Evolutionary conservation across 2,113 vertebrate genomes (phyloP).

Genomic region (Panthera uncia): DNA sequence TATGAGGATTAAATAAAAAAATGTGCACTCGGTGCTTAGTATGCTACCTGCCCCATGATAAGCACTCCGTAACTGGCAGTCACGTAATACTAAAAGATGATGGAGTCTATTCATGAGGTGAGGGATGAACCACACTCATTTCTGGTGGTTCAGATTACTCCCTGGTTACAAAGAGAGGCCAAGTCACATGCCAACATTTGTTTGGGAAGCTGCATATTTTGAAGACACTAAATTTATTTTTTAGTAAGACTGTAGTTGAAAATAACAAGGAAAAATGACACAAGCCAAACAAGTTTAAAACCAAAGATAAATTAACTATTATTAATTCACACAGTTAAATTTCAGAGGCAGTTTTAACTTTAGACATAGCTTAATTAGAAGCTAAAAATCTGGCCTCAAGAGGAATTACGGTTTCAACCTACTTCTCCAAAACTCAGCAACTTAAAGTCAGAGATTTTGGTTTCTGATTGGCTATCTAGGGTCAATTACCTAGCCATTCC

Average conservation of each 20-base stretch:
- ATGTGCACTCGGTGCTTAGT: not conserved
- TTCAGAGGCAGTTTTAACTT: not conserved
- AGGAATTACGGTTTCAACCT: not conserved
- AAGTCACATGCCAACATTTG: not conserved
- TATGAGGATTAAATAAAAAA: not conserved
- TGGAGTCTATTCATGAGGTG: not conserved
- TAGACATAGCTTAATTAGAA: not conserved
- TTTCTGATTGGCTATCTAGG: not conserved
- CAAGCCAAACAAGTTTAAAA: not conserved
- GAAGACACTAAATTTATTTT: not conserved
- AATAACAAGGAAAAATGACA: not conserved
- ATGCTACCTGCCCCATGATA: not conserved
- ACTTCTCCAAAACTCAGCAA: not conserved
- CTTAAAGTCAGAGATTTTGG: not conserved
- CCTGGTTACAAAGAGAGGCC: not conserved
- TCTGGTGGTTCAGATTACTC: not conserved
- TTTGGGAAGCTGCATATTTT: not conserved
- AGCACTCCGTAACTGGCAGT: not conserved
- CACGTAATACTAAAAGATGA: not conserved
- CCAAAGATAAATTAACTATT: slow-evolving; percentile 22
- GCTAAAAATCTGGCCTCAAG: not conserved
- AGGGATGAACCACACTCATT: not conserved
- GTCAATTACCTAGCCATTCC: not conserved
- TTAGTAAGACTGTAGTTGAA: not conserved
- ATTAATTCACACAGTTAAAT: slow-evolving; percentile 2